phyloP scores from a whole-genome alignment of 2,113 vertebrate genomes.

The Petroica traversi region DNA sequence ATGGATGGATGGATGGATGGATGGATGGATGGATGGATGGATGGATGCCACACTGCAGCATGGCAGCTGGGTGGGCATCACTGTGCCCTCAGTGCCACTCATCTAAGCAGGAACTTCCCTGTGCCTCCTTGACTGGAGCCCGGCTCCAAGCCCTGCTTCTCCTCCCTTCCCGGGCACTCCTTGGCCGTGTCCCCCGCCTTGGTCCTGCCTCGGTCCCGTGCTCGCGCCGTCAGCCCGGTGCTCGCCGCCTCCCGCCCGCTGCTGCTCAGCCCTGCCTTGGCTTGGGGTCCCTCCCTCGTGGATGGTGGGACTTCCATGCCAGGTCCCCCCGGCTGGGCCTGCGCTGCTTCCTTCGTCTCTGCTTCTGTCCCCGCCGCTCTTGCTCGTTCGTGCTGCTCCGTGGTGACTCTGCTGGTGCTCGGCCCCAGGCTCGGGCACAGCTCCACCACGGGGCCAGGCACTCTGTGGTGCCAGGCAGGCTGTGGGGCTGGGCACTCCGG shows the following conservation, averaged over 20 bases:
- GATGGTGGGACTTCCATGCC: not conserved
- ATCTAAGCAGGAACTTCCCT: not conserved
- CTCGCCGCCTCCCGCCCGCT: not conserved
- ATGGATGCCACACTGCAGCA: not conserved
- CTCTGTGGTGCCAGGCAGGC: not conserved
- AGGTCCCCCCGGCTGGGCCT: fast-evolving
- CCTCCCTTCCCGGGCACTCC: not conserved
- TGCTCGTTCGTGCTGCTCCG: not conserved
- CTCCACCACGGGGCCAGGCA: not conserved
- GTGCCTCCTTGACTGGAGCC: not conserved
- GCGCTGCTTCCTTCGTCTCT: not conserved
- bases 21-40: not conserved
- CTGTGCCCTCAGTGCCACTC: not conserved
- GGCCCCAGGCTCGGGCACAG: fast-evolving
- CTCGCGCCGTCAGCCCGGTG: not conserved
- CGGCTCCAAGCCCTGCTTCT: not conserved
- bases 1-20: no score
- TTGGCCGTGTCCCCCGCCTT: fast-evolving
- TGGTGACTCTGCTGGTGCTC: not conserved
- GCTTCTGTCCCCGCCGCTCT: not conserved
- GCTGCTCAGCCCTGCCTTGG: fast-evolving
- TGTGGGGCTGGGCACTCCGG: fast-evolving
- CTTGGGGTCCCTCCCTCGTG: fast-evolving
- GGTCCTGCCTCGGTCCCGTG: fast-evolving
- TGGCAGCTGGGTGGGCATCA: fast-evolving